Evolutionary conservation across 2,113 vertebrate species (phyloP).

Genomic region (Miniopterus natalensis): DNA sequence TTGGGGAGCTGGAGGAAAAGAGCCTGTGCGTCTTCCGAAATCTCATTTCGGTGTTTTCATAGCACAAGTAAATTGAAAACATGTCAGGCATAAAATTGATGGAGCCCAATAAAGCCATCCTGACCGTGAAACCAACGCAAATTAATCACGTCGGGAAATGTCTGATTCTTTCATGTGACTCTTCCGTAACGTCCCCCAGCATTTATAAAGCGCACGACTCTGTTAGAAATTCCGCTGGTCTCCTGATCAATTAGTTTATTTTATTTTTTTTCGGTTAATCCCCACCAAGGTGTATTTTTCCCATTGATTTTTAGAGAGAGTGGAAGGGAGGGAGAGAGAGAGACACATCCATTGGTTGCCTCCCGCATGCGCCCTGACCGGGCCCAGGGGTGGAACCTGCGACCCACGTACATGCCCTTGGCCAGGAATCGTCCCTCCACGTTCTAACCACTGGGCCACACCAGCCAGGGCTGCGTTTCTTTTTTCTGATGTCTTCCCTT

Average conservation of each 20-base stretch:
- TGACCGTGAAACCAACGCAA: constrained; percentile 20
- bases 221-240: background rate
- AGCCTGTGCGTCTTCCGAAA: background rate
- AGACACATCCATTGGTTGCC: no score
- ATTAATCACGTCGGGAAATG: constrained; percentile 45
- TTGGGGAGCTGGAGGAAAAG: background rate
- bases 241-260: background rate
- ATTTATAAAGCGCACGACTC: background rate
- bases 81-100: constrained; percentile 65
- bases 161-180: constrained; percentile 5
- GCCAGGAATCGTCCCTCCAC: no score
- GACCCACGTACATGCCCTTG: no score
- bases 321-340: no score
- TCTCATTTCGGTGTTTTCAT: constrained; percentile 47
- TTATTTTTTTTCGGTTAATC: no score
- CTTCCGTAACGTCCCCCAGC: background rate
- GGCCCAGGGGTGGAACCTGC: no score
- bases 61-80: constrained; percentile 65
- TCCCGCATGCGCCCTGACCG: no score
- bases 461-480: background rate
- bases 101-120: constrained; percentile 26
- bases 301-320: no score
- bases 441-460: no score
- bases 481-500: background rate
- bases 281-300: no score